Conservation (phyloP, 37 sponge, comb jelly and placozoan genomes). For the Haliclona indistincta region DNA sequence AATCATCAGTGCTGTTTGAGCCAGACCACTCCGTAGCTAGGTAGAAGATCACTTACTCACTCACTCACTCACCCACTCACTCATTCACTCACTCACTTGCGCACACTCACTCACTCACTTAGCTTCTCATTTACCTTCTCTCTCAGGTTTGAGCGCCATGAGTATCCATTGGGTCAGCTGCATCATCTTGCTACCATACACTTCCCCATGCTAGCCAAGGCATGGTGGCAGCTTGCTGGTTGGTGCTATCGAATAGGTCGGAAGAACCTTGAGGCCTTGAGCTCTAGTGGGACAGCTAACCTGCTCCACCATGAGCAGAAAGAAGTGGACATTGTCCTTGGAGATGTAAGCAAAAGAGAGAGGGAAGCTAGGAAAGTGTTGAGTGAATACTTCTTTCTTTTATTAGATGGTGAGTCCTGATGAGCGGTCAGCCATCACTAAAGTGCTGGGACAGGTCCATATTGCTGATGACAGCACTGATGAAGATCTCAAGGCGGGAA, state of each 20-base stretch:
- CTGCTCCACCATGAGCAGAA: slow-evolving; percentile 71
- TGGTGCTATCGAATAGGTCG: slow-evolving; percentile 93
- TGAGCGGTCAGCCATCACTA: slow-evolving; percentile 44
- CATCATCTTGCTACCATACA: slow-evolving; percentile 77
- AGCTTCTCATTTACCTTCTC: background rate
- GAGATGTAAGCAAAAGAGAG: background rate
- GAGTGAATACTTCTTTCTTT: background rate
- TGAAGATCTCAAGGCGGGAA: slow-evolving; percentile 67
- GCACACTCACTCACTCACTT: background rate
- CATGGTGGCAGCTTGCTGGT: slow-evolving; percentile 85
- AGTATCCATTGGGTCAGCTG: slow-evolving; percentile 80
- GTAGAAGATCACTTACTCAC: background rate
- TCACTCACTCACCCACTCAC: background rate
- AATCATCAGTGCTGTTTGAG: slow-evolving; percentile 60
- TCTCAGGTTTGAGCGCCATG: slow-evolving; percentile 64
- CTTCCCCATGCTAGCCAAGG: slow-evolving; percentile 84
- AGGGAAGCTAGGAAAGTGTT: background rate
- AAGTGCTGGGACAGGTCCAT: slow-evolving; percentile 83
- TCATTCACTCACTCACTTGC: background rate
- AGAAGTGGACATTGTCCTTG: slow-evolving; percentile 42
- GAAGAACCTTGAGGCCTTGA: slow-evolving; percentile 82
- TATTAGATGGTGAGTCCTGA: slow-evolving; percentile 34
- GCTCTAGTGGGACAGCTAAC: slow-evolving; percentile 74
- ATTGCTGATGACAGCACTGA: slow-evolving; percentile 58
- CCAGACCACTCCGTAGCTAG: slow-evolving; percentile 74